Percentiles rank a stretch among this genome's conserved stretches.
These are phyloP conservation scores for Nymphalis c-album DNA, from an alignment of 2,888 invertebrate species.

Conservation along the genomic window DNA sequence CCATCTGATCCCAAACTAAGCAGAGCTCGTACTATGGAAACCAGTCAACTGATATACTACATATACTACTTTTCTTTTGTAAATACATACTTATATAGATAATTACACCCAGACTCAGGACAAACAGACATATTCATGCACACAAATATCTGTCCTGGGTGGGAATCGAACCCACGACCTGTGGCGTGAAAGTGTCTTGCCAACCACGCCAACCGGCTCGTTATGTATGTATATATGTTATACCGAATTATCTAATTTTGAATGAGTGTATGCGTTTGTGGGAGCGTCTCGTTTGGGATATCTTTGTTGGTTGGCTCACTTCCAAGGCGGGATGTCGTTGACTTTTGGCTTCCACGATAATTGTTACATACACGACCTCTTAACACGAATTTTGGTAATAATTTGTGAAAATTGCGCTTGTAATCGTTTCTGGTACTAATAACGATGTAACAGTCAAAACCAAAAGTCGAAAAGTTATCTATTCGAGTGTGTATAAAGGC, in stretches of 20 bases:
- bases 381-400: conserved; percentile 5
- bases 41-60: no score
- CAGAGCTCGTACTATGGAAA: no score
- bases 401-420: not conserved
- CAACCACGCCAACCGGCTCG: no score
- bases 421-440: not conserved
- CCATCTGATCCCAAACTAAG: no score
- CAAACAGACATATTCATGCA: no score
- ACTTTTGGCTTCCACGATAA: conserved; percentile 20
- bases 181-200: no score
- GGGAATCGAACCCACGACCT: no score
- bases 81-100: no score
- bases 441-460: not conserved
- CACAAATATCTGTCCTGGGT: no score
- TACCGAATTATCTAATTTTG: conserved; percentile 1
- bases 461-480: not conserved
- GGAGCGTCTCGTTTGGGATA: conserved; percentile 16
- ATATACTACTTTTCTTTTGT: no score
- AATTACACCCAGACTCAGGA: no score
- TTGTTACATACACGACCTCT: conserved; percentile 7
- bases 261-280: not conserved
- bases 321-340: conserved; percentile 36
- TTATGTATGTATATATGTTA: not conserved
- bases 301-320: conserved; percentile 25
- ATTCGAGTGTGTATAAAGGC: no score